These are phyloP conservation scores for Calliopum simillimum DNA, from an alignment of 2,888 invertebrate species.

Conservation along the genomic window DNA sequence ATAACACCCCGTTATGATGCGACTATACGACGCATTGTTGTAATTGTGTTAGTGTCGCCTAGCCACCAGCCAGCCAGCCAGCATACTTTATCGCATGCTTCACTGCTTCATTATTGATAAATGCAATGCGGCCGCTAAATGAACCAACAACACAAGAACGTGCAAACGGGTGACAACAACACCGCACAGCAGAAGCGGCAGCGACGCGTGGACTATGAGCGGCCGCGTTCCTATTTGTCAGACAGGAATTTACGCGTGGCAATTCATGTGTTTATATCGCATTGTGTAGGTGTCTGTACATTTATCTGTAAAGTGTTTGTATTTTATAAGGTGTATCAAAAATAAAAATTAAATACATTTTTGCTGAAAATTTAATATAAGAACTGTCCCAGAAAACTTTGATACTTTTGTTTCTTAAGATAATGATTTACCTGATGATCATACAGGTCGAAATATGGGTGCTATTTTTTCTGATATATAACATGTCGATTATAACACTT, in stretches of 20 bases:
- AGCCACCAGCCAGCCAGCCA: no score
- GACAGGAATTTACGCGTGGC: constrained; percentile 21
- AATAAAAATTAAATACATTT: no score
- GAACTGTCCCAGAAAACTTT: no score
- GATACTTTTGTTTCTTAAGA: no score
- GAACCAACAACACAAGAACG: not conserved
- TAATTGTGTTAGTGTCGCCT: constrained; percentile 21
- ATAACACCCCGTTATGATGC: not conserved
- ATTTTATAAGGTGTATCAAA: not conserved
- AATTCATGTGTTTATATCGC: not conserved
- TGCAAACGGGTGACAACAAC: not conserved
- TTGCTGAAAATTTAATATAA: no score
- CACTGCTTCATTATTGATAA: constrained; percentile 23
- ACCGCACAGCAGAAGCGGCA: not conserved
- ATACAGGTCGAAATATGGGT: no score
- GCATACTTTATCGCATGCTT: constrained; percentile 6
- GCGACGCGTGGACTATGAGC: not conserved
- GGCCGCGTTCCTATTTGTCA: constrained; percentile 30
- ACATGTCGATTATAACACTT: no score
- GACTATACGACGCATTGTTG: constrained; percentile 8
- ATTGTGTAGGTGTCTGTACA: not conserved
- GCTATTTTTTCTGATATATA: no score
- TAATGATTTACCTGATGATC: no score
- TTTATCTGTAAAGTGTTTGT: not conserved
- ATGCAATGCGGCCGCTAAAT: constrained; percentile 2